Evolutionary conservation across 2,888 invertebrate species (phyloP).

Genomic region (Pardosa pseudoannulata): DNA sequence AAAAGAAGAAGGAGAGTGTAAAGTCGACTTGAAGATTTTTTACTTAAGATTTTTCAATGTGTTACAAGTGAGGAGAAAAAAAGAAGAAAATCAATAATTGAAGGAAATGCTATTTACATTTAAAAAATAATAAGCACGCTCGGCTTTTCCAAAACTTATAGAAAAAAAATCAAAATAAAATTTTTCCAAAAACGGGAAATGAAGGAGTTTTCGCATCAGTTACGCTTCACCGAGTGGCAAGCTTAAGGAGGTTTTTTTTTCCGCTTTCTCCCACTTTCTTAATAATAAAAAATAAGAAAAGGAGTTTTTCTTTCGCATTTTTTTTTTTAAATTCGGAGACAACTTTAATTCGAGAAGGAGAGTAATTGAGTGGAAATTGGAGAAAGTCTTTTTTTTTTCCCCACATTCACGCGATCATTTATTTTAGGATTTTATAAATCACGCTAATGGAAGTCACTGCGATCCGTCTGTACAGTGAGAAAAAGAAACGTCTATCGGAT

Average conservation of each 20-base stretch:
- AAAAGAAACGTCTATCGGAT: too few relatives aligned
- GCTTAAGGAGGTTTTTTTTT: slow-evolving; percentile 13
- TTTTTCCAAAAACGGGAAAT: background rate
- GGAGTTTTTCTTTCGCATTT: slow-evolving; percentile 29
- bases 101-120: slow-evolving; percentile 1
- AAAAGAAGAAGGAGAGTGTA: too few relatives aligned
- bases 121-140: background rate
- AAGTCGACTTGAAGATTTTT: too few relatives aligned
- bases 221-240: slow-evolving; percentile 34
- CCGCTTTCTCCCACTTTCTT: slow-evolving; percentile 1
- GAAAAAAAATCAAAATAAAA: too few relatives aligned
- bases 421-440: background rate
- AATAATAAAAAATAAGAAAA: slow-evolving; percentile 20
- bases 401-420: background rate
- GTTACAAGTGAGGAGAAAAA: background rate
- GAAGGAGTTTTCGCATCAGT: slow-evolving; percentile 40
- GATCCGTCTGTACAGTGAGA: too few relatives aligned
- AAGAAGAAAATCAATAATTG: background rate
- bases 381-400: background rate
- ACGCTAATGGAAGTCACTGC: background rate
- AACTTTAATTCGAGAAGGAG: slow-evolving; percentile 53
- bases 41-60: too few relatives aligned
- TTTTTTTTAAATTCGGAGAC: slow-evolving; percentile 28
- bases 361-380: slow-evolving; percentile 52
- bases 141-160: too few relatives aligned